phyloP scores from a whole-genome alignment of 1,140 invertebrate species.

The Achroia grisella region DNA sequence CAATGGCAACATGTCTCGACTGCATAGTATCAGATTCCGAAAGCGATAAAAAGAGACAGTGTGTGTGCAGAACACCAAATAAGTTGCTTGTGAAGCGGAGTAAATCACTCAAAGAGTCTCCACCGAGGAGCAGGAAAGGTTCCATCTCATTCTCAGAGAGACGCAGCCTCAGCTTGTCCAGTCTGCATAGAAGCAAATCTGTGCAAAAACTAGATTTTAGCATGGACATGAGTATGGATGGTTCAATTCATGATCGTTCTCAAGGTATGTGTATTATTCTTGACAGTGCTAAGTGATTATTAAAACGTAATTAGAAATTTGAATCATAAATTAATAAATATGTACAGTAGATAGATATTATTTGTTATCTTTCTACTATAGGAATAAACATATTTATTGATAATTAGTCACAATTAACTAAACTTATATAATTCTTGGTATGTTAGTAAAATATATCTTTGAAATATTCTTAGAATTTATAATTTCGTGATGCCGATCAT shows the following conservation, averaged over 20 bases:
- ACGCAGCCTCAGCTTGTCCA: constrained; percentile 57
- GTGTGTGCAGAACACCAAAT: constrained; percentile 48
- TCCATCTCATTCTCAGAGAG: constrained; percentile 38
- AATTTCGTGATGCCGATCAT: too few species aligned
- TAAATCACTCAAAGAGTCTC: constrained; percentile 51
- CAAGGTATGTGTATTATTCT: constrained; percentile 31
- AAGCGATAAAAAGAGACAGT: constrained; percentile 29
- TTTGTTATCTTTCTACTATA: too few species aligned
- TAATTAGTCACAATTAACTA: too few species aligned
- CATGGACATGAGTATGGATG: constrained; percentile 68
- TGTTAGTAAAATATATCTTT: too few species aligned
- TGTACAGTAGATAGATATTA: too few species aligned
- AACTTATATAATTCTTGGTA: too few species aligned
- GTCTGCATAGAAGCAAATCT: constrained; percentile 50
- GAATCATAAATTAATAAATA: too few species aligned
- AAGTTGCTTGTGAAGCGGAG: constrained; percentile 45
- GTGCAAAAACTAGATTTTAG: constrained; percentile 66
- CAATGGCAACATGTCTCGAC: constrained; percentile 50
- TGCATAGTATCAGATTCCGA: constrained; percentile 32
- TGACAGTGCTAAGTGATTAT: too few species aligned
- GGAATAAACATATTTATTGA: too few species aligned
- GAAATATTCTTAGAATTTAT: too few species aligned
- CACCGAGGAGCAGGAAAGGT: constrained; percentile 28
- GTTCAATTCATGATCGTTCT: constrained; percentile 44
- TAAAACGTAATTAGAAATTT: too few species aligned